Evolutionary conservation across 2,113 vertebrate genomes (phyloP).

Genomic region (Bufo gargarizans): DNA sequence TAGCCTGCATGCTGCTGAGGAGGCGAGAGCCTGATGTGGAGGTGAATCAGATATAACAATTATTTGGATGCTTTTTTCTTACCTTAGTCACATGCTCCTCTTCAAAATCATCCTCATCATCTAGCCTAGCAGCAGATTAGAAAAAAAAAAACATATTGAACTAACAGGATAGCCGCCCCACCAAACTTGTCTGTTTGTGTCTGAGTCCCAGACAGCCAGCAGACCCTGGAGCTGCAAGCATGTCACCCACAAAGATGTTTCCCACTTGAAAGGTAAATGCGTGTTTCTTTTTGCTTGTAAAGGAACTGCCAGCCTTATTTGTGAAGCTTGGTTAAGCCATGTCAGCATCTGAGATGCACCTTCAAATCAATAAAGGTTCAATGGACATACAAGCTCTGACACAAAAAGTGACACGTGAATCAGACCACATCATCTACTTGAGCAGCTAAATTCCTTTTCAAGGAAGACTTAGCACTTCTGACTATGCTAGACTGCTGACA

Average conservation of each 20-base stretch:
- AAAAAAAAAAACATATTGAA: background rate
- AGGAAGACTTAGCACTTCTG: too few relatives aligned
- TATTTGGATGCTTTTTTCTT: background rate
- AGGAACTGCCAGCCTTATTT: background rate
- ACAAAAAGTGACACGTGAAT: background rate
- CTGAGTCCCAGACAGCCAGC: background rate
- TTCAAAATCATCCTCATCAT: conserved; percentile 83
- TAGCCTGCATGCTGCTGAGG: background rate
- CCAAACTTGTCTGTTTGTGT: background rate
- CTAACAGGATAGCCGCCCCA: background rate
- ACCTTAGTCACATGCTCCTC: conserved; percentile 95
- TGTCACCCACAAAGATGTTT: background rate
- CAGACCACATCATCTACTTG: background rate
- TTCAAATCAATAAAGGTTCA: background rate
- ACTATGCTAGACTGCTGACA: too few relatives aligned
- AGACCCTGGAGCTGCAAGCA: background rate
- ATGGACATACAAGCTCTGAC: background rate
- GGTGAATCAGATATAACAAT: too few relatives aligned
- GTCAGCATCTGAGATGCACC: background rate
- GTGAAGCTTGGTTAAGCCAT: background rate
- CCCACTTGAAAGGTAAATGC: background rate
- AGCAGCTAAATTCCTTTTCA: background rate
- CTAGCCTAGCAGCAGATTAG: conserved; percentile 65
- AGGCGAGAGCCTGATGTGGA: background rate
- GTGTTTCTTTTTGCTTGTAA: background rate